Conservation (phyloP, 2,888 invertebrate species). For the Erynnis tages region DNA sequence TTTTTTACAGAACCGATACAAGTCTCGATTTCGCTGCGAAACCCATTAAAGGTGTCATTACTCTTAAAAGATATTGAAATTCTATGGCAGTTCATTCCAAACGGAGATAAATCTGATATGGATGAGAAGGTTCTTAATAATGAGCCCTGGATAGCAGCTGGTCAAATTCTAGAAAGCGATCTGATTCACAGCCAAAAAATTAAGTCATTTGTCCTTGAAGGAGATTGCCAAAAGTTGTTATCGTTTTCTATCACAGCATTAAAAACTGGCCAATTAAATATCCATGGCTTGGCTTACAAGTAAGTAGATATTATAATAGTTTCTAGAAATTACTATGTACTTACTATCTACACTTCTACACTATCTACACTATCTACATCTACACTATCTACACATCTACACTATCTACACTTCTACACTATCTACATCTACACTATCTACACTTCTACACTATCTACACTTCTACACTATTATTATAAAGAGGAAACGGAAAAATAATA, state of each 20-base stretch:
- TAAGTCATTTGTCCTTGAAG: slow-evolving; percentile 79
- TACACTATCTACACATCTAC: too few relatives aligned
- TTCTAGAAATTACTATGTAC: too few relatives aligned
- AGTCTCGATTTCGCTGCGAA: slow-evolving; percentile 87
- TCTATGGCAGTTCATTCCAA: slow-evolving; percentile 84
- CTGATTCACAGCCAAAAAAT: slow-evolving; percentile 82
- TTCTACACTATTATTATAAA: too few relatives aligned
- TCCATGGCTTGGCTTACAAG: slow-evolving; percentile 88
- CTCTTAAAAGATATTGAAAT: slow-evolving; percentile 86
- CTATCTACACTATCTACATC: too few relatives aligned
- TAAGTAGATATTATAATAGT: slow-evolving; percentile 49
- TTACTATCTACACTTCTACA: too few relatives aligned
- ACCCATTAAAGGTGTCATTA: slow-evolving; percentile 88
- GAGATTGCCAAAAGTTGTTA: slow-evolving; percentile 83
- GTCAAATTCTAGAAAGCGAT: slow-evolving; percentile 52
- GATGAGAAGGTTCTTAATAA: slow-evolving; percentile 50
- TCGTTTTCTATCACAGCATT: slow-evolving; percentile 88
- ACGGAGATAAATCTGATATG: slow-evolving; percentile 44
- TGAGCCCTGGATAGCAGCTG: slow-evolving; percentile 56
- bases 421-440: too few relatives aligned
- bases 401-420: too few relatives aligned
- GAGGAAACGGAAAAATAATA: too few relatives aligned
- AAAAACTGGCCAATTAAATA: slow-evolving; percentile 85
- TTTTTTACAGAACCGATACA: slow-evolving; percentile 87
- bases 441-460: too few relatives aligned